A percentile compares a stretch with the other conserved stretches of the same genome.
phyloP scores from a whole-genome alignment of 2,113 vertebrate genomes.

The Colistium nudipinnis region DNA sequence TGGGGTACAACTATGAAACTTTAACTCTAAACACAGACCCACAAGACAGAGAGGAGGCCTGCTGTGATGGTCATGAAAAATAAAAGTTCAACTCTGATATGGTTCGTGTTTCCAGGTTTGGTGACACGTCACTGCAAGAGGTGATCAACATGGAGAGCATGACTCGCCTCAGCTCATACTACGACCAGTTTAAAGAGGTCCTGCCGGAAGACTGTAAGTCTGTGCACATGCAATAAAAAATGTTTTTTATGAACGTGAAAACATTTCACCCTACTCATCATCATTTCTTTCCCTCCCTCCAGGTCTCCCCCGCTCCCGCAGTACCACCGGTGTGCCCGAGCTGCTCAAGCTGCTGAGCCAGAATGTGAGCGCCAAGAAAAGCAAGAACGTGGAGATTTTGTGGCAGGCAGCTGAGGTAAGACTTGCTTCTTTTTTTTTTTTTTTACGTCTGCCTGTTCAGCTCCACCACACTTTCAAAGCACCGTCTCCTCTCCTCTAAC shows the following conservation, averaged over 20 bases:
- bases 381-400: constrained; percentile 98
- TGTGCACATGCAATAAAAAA: not conserved
- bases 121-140: constrained; percentile 96
- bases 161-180: constrained; percentile 93
- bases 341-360: constrained; percentile 91
- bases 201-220: constrained; percentile 97
- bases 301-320: constrained; percentile 95
- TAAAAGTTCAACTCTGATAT: not conserved
- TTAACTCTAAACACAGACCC: too few species aligned
- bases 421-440: too few species aligned
- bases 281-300: constrained; percentile 1
- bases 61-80: not conserved
- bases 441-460: not conserved
- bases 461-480: not conserved
- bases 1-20: too few species aligned
- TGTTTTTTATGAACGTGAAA: too few species aligned
- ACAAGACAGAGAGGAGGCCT: too few species aligned
- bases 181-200: constrained; percentile 98
- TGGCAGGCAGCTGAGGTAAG: constrained; percentile 99
- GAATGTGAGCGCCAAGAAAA: constrained; percentile 93
- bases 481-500: not conserved
- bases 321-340: constrained; percentile 92
- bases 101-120: constrained; percentile 84
- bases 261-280: not conserved
- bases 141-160: constrained; percentile 94